phyloP scores from a whole-genome alignment of 2,888 invertebrate species.

The Agonopterix subpropinquella region DNA sequence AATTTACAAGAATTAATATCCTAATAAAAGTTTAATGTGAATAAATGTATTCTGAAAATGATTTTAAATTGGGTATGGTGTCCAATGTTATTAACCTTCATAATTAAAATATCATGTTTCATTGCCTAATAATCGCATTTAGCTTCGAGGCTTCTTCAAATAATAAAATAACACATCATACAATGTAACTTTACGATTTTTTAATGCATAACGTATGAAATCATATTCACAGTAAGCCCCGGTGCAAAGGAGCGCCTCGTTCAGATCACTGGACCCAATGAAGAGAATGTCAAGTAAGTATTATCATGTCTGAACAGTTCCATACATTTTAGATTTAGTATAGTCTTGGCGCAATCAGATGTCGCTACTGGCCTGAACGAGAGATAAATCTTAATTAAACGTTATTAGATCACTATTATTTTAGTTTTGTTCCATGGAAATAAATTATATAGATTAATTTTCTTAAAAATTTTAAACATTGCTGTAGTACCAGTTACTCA shows the following conservation, averaged over 20 bases:
- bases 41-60: background rate
- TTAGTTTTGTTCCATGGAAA: no score
- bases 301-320: no score
- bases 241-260: constrained; percentile 96
- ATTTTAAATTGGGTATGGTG: constrained; percentile 3
- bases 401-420: no score
- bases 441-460: no score
- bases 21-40: no score
- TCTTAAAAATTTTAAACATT: no score
- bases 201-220: background rate
- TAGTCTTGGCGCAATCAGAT: no score
- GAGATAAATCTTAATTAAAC: no score
- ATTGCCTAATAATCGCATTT: constrained; percentile 45
- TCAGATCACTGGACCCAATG: constrained; percentile 95
- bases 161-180: constrained; percentile 25
- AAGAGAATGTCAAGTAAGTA: constrained; percentile 92
- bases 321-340: no score
- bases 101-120: constrained; percentile 11
- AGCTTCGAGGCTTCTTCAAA: constrained; percentile 40
- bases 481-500: no score
- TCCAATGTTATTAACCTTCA: background rate
- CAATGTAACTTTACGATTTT: constrained; percentile 6
- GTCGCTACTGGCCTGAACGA: no score
- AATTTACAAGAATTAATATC: no score
- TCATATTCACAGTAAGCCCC: constrained; percentile 85